phyloP scores from a whole-genome alignment of 2,797 vertebrate species.

The Enteromius trimaculatus region DNA sequence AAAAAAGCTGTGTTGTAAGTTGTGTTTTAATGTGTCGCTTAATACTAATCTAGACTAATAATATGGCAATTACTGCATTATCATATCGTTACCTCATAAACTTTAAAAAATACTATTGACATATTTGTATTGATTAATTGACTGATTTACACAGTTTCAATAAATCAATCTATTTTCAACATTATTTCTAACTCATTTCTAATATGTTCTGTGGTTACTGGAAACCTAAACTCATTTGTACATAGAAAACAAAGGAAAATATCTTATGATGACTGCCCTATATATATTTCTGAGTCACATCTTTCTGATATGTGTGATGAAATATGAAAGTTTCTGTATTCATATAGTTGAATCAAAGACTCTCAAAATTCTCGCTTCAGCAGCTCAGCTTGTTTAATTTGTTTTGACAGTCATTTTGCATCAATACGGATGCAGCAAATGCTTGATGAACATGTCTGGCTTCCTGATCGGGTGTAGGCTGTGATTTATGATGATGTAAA shows the following conservation, averaged over 20 bases:
- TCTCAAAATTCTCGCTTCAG: slow-evolving; percentile 10
- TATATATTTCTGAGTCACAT: no score
- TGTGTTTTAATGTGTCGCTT: neutral
- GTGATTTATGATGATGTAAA: slow-evolving; percentile 53
- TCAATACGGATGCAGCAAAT: slow-evolving; percentile 20
- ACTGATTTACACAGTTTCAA: neutral
- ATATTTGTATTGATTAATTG: no score
- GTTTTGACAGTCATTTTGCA: slow-evolving; percentile 29
- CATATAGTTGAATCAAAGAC: neutral
- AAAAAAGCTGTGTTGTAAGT: neutral
- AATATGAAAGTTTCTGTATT: neutral
- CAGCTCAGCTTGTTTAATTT: slow-evolving; percentile 11
- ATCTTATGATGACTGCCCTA: neutral
- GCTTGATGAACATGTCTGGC: slow-evolving; percentile 40
- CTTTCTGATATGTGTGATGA: neutral
- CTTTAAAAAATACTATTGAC: no score
- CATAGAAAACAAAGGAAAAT: neutral
- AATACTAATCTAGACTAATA: neutral
- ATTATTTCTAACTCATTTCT: neutral
- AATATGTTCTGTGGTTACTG: neutral
- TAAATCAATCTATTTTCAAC: neutral
- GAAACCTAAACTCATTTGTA: neutral
- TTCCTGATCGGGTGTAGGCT: slow-evolving; percentile 27
- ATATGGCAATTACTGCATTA: neutral
- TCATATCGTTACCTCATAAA: no score